phyloP scores from a whole-genome alignment of 1,140 invertebrate species.

The Diprion similis region DNA sequence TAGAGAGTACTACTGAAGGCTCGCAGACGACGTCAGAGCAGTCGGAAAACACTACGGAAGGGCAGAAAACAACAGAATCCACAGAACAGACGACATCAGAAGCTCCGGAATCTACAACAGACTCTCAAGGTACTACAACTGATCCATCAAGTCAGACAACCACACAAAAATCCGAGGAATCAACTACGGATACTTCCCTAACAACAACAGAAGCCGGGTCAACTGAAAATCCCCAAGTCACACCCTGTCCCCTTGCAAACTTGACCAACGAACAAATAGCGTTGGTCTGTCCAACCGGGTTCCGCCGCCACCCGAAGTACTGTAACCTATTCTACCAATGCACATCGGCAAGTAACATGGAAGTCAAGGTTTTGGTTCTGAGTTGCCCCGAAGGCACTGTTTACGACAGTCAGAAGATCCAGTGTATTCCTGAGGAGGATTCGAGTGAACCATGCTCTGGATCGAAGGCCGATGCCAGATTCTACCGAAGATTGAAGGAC shows the following conservation, averaged over 20 bases:
- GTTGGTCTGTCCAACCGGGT: conserved; percentile 80
- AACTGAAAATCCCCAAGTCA: not conserved
- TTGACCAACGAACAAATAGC: conserved; percentile 70
- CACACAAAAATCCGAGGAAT: conserved; percentile 16
- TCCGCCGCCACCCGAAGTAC: conserved; percentile 81
- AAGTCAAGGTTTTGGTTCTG: conserved; percentile 76
- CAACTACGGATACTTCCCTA: conserved; percentile 12
- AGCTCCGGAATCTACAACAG: conserved; percentile 30
- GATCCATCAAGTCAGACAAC: conserved; percentile 34
- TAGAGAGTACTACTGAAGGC: conserved; percentile 30
- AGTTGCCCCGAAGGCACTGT: conserved; percentile 78
- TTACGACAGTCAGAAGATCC: conserved; percentile 75
- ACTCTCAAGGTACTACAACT: conserved; percentile 39
- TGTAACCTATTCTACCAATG: conserved; percentile 88
- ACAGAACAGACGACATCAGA: conserved; percentile 27
- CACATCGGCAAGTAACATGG: conserved; percentile 67
- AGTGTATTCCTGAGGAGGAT: conserved; percentile 71
- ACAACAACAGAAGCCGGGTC: not conserved
- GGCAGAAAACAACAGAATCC: conserved; percentile 12
- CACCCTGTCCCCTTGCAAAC: conserved; percentile 47
- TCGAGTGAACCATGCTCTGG: conserved; percentile 66
- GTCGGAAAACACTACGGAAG: conserved; percentile 6
- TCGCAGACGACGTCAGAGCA: conserved; percentile 10
- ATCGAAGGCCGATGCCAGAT: conserved; percentile 60
- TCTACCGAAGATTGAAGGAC: conserved; percentile 63